Base-by-base conservation (phyloP, 2,797 vertebrate species). In the Hippopotamyrus pictus region DNA sequence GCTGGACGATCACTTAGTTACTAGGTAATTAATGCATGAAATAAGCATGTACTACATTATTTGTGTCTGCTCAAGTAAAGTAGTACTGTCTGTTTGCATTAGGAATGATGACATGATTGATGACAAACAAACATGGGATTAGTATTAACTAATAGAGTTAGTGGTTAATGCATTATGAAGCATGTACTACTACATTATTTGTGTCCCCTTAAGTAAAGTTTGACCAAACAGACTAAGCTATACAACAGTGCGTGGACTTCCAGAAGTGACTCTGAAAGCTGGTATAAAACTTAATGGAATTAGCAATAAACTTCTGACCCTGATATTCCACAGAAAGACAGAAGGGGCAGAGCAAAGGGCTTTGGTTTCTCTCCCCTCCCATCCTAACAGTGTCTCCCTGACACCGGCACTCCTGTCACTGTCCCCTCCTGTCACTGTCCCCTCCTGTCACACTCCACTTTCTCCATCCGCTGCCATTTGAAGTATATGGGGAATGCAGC, bases 401-500 rank as follows among this genome's bases (percentile, higher is more conserved):
- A 87, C 89, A 41, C 5, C 84, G 59, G 88, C 90, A 57, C 73
- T 37, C 17, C 17, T 62, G n/a, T 82, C 73, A 79, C 46, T 62
- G 14, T 88, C 89, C 57, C 90, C 88, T 87, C 17, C 17, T 62
- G n/a, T 82, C 73, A 79, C 46, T 62, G 12, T 88, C 89, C 62
- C 90, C 88, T 87, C 37, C 37, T 41, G 37, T 41, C 92, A 91
- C 92, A 90, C 90, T 92, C 92, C 89, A 89, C 92, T 92, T 93
- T 90, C 94, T 94, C 92, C 92, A 86, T 90, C n/a, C 90, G 90
- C 91, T n/a, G 29, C 69, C 83, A 87, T 89, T 88, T 86, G 90
- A 92, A 93, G 14, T 48, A 51, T 7, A 79, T 17, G 25, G 59
- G 41, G 6, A 25, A 44, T n/a, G 12, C 6, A 9, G 33, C 6